phyloP scores from a whole-genome alignment of 2,888 invertebrate species.

The Hemaris fuciformis region DNA sequence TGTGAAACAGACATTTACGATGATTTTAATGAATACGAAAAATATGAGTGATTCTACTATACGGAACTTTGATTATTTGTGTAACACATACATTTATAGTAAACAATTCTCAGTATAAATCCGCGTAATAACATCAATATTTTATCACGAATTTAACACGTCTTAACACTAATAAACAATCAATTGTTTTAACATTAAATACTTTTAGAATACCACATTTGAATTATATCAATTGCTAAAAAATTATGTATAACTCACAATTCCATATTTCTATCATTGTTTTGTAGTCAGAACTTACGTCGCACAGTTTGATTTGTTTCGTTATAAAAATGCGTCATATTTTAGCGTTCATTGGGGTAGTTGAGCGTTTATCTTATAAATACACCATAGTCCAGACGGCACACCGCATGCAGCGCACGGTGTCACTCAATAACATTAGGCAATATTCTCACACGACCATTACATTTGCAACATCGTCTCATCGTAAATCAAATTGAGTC shows the following conservation, averaged over 20 bases:
- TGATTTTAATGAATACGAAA: background rate
- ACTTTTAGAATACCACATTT: slow-evolving; percentile 61
- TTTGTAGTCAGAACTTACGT: slow-evolving; percentile 32
- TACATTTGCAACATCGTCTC: slow-evolving; percentile 43
- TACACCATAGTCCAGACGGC: slow-evolving; percentile 42
- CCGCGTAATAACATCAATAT: slow-evolving; percentile 57
- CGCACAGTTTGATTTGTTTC: slow-evolving; percentile 33
- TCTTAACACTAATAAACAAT: slow-evolving; percentile 69
- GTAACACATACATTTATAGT: slow-evolving; percentile 37
- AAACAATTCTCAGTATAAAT: slow-evolving; percentile 51
- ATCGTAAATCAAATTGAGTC: slow-evolving; percentile 35
- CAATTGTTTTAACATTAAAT: slow-evolving; percentile 62
- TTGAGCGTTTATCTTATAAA: slow-evolving; percentile 42
- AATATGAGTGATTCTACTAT: slow-evolving; percentile 9
- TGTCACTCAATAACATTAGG: slow-evolving; percentile 40
- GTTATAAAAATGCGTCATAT: slow-evolving; percentile 34
- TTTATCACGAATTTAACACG: slow-evolving; percentile 73
- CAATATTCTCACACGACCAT: slow-evolving; percentile 41
- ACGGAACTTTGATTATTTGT: slow-evolving; percentile 28
- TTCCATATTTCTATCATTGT: slow-evolving; percentile 50
- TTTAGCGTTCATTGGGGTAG: slow-evolving; percentile 35
- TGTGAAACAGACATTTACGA: too few species aligned
- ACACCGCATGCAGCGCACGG: slow-evolving; percentile 42
- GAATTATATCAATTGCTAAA: slow-evolving; percentile 50
- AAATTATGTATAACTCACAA: slow-evolving; percentile 43